Evolutionary conservation across 1,140 invertebrate genomes (phyloP).

Genomic region (Rhyacophila brunnea): DNA sequence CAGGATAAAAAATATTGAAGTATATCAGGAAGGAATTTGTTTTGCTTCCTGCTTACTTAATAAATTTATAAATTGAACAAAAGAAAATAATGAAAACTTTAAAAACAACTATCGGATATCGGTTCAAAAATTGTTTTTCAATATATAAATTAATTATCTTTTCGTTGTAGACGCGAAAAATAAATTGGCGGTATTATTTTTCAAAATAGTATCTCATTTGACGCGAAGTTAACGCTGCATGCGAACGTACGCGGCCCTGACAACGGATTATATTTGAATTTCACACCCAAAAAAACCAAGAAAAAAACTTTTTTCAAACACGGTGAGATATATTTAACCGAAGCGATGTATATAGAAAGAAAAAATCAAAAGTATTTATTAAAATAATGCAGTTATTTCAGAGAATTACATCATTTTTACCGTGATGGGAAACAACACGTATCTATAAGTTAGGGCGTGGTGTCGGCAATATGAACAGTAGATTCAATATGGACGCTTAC

Average conservation of each 20-base stretch:
- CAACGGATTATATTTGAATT: conserved; percentile 8
- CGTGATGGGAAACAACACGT: neutral
- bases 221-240: conserved; percentile 15
- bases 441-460: neutral
- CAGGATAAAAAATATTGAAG: neutral
- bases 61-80: conserved; percentile 18
- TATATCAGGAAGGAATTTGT: conserved; percentile 9
- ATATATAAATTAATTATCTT: neutral
- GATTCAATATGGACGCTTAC: neutral
- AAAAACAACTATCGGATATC: neutral
- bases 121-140: neutral
- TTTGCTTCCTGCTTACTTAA: conserved; percentile 14
- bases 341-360: no score
- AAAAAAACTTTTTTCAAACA: neutral
- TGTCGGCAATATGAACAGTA: neutral
- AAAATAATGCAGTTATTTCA: no score
- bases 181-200: conserved; percentile 16
- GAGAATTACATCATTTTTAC: neutral
- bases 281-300: conserved; percentile 4
- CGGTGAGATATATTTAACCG: neutral
- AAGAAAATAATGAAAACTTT: neutral
- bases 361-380: no score
- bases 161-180: neutral
- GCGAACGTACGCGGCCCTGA: conserved; percentile 20
- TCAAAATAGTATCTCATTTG: conserved; percentile 27